Percentiles rank a stretch among this genome's conserved stretches.
These are phyloP conservation scores for Semicossyphus pulcher DNA, from an alignment of 2,113 vertebrate genomes.

Conservation along the genomic window DNA sequence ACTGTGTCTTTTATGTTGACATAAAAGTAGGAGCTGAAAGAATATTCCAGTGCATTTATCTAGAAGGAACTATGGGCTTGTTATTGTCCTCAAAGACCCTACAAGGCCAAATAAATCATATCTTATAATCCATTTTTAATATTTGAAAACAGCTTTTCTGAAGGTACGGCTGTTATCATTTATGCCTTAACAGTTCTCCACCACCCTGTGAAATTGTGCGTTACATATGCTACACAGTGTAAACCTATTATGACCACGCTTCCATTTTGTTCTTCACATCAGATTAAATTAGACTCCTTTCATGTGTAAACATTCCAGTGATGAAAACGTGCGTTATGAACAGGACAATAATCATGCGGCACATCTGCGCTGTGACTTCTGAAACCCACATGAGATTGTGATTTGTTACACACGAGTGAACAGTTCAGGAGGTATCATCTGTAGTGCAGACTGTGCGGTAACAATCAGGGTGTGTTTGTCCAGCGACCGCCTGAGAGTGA, in stretches of 20 bases:
- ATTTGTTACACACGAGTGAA: constrained; percentile 65
- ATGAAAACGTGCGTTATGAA: constrained; percentile 36
- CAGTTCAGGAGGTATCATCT: constrained; percentile 61
- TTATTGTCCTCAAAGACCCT: neutral
- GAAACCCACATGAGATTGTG: constrained; percentile 37
- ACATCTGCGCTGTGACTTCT: constrained; percentile 60
- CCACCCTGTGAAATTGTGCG: too few relatives aligned
- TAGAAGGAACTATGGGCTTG: neutral
- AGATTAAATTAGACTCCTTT: constrained; percentile 18
- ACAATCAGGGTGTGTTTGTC: constrained; percentile 44
- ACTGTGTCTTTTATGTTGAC: too few relatives aligned
- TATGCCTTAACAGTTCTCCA: too few relatives aligned
- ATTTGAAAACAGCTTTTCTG: neutral
- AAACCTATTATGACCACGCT: neutral
- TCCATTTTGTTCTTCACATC: neutral
- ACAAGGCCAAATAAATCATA: neutral
- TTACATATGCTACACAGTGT: neutral
- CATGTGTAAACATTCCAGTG: constrained; percentile 20
- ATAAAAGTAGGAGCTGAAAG: neutral
- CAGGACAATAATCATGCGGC: constrained; percentile 48
- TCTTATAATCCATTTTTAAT: neutral
- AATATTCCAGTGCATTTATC: neutral
- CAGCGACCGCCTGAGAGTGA: constrained; percentile 43
- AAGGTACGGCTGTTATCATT: too few relatives aligned
- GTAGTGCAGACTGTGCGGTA: constrained; percentile 29